A percentile compares a stretch with the other conserved stretches of the same genome.
Conservation (phyloP, 2,888 invertebrate genomes). For the Acanthosepion esculentum region DNA sequence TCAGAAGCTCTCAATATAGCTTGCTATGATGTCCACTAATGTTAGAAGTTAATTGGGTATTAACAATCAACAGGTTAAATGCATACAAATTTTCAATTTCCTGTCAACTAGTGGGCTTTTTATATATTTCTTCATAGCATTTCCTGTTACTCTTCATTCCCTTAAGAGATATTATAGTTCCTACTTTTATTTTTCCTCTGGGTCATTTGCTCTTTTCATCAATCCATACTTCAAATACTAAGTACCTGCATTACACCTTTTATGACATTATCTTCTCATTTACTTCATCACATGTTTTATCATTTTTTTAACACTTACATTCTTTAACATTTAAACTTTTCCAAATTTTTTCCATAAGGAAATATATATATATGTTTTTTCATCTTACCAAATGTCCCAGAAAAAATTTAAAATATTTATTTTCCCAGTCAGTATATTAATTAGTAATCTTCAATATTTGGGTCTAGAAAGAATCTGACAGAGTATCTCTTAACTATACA, state of each 20-base stretch:
- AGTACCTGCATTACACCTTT: background rate
- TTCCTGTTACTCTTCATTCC: slow-evolving; percentile 2
- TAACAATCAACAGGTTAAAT: background rate
- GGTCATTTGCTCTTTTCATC: background rate
- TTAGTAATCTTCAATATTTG: background rate
- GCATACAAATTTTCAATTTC: slow-evolving; percentile 33
- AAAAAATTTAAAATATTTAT: background rate
- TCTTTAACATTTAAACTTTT: background rate
- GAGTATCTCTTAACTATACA: background rate
- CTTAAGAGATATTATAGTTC: background rate
- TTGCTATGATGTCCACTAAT: background rate
- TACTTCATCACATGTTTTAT: background rate
- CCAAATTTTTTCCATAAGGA: background rate
- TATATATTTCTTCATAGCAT: background rate
- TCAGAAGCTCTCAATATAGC: background rate
- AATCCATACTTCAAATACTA: background rate
- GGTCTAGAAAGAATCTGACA: background rate
- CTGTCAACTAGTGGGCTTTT: background rate
- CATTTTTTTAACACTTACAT: background rate
- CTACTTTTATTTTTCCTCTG: background rate
- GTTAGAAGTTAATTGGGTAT: background rate
- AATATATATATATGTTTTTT: background rate
- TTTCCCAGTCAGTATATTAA: background rate
- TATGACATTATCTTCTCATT: background rate
- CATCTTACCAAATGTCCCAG: background rate